Conservation (phyloP, 2,888 invertebrate genomes). For the Theretra japonica region DNA sequence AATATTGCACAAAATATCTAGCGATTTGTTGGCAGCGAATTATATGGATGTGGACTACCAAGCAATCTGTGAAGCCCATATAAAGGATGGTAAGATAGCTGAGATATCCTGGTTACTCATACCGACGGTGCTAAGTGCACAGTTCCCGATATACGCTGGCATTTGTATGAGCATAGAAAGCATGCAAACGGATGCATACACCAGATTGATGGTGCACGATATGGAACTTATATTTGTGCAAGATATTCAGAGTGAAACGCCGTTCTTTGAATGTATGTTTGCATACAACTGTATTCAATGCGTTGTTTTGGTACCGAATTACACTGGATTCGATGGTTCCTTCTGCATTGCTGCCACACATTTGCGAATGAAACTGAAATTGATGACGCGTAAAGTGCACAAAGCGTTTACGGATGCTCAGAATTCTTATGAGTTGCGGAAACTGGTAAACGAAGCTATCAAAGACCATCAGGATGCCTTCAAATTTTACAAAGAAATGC, state of each 20-base stretch:
- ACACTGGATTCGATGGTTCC: conserved; percentile 66
- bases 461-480: conserved; percentile 65
- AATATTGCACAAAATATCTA: conserved; percentile 58
- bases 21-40: conserved; percentile 61
- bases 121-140: conserved; percentile 55
- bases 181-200: conserved; percentile 55
- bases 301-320: conserved; percentile 57
- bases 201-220: conserved; percentile 65
- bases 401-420: conserved; percentile 55
- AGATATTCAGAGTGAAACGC: conserved; percentile 63
- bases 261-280: conserved; percentile 66
- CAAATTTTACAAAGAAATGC: conserved; percentile 56
- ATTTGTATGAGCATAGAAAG: conserved; percentile 57
- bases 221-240: conserved; percentile 63
- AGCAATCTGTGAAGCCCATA: conserved; percentile 56
- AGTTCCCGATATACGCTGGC: conserved; percentile 65
- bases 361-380: conserved; percentile 64
- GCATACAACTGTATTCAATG: conserved; percentile 60
- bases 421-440: conserved; percentile 48
- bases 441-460: conserved; percentile 54
- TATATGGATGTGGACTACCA: conserved; percentile 59
- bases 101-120: conserved; percentile 62
- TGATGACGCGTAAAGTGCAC: conserved; percentile 56
- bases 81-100: conserved; percentile 56
- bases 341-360: conserved; percentile 70